These are phyloP conservation scores for Deilephila porcellus DNA, from an alignment of 2,888 invertebrate genomes.

Conservation along the genomic window DNA sequence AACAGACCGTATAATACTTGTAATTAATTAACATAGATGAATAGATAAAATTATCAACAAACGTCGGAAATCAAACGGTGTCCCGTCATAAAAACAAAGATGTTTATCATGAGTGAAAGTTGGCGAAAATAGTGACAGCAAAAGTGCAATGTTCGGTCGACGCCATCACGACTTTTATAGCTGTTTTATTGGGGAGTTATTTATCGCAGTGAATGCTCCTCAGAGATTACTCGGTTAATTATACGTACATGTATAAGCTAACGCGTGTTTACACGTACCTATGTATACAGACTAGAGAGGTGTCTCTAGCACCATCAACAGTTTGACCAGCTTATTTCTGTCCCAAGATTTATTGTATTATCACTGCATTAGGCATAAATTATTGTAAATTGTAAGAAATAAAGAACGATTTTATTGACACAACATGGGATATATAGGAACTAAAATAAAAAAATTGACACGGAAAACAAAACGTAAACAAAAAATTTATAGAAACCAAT, in stretches of 20 bases:
- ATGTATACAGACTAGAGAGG: neutral
- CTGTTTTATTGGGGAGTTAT: constrained; percentile 9
- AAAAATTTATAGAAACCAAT: too few relatives aligned
- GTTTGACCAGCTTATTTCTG: too few relatives aligned
- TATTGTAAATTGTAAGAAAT: too few relatives aligned
- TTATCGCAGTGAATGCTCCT: neutral
- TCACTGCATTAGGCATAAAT: too few relatives aligned
- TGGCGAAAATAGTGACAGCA: constrained; percentile 13
- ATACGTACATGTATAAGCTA: neutral
- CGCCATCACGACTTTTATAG: neutral
- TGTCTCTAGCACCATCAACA: too few relatives aligned
- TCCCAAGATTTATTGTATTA: too few relatives aligned
- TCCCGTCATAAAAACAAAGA: constrained; percentile 15
- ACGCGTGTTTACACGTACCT: neutral
- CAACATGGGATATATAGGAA: too few relatives aligned
- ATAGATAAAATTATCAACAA: constrained; percentile 19
- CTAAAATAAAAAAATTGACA: too few relatives aligned
- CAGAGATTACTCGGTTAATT: neutral
- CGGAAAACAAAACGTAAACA: too few relatives aligned
- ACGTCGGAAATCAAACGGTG: constrained; percentile 14
- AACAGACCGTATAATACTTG: neutral
- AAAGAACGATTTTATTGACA: too few relatives aligned
- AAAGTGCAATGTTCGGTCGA: constrained; percentile 3
- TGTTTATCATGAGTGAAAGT: constrained; percentile 23
- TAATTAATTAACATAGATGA: neutral